Evolutionary conservation across 2,888 invertebrate species (phyloP), one percentile per base, ranked within the genome.

Genomic region (Campoplex nolae): DNA sequence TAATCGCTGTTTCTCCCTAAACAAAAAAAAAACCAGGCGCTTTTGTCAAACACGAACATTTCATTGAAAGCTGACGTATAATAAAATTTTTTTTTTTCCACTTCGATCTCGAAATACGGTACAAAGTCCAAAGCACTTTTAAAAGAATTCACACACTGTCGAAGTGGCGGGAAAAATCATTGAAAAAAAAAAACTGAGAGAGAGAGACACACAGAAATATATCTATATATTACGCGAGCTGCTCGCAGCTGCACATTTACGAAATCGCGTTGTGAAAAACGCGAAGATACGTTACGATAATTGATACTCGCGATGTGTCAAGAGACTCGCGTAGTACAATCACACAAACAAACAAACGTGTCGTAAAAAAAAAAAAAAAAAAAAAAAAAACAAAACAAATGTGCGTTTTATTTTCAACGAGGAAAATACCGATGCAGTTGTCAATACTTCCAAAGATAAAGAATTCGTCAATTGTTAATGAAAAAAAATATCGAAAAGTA

Each of bases 101-200:
- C n/a, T 51, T 7, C 28, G n/a, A 73, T 54, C 51, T n/a, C 67
- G n/a, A 35, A 67, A 18, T 54, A 48, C 54, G 54, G 54, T 73
- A 1, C 73, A 54, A 73, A 73, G 71, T 73, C 48, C 54, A 73
- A 45, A 58, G 28, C 3, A 58, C 28, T 35, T 16, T 28, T 13
- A 23, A 23, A 18, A 42, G 45, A 16, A 42, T 45, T 67, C 38
- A 16, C 38, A 2, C 18, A 18, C 16, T 32, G 67, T 35, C 7
- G 42, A 18, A 45, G 23, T 23, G 70, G 16, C 48, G 28, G 11
- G 18, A 32, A 42, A 23, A 23, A 42, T 23, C 16, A 71, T 28
- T 23, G 7, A 13, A 28, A 45, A 62, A 62, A 62, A 38, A 75
- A 45, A 42, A 23, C 45, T 13, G 48, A 45, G 45, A 23, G 28